Evolutionary conservation across 2,797 vertebrate species (phyloP), one percentile per base, ranked within the genome.

Genomic region (Mus caroli): DNA sequence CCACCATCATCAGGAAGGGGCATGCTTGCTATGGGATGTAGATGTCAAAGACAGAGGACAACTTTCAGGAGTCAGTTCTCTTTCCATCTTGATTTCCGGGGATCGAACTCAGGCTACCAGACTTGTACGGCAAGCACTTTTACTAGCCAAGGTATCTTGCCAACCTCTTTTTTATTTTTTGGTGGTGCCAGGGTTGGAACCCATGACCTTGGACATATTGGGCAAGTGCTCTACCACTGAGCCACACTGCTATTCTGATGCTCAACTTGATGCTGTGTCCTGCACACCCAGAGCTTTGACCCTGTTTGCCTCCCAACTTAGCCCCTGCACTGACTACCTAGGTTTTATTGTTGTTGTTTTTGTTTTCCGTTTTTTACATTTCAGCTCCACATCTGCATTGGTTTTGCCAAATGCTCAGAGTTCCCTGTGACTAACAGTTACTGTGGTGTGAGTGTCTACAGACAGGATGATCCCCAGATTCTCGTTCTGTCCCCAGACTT

Each of bases 231-330:
- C 64, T 3, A 6, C 34, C 22, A 19, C 67, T 19, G 14, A 56
- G 34, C 24, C 14, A 73, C 85, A 34, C 20, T 86, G 19, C 24
- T 8, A 37, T 11, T 52, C 78, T 6, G 58, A 19, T 2, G 7
- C 20, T 50, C 20, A 3, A 28, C 56, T 75, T 14, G 37, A 67
- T 43, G 24, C 43, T 2, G 0, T 26, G 62, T n/a, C 50, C 75
- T 24, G 9, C 0, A 5, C 5, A 31, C 10, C 88, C 46, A 10
- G 67, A 78, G 89, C 43, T 34, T 69, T 67, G 43, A n/a, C 3
- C n/a, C 15, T 0, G 0, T 28, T 60, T 34, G 1, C 56, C 58
- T 84, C 50, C 52, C 43, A 1, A 19, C 3, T 26, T 75, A 9
- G 46, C 52, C 90, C 56, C 88, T 62, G 86, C 28, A 54, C 26